Conservation (phyloP, 2,888 invertebrate species). For the Litoditis marina region DNA sequence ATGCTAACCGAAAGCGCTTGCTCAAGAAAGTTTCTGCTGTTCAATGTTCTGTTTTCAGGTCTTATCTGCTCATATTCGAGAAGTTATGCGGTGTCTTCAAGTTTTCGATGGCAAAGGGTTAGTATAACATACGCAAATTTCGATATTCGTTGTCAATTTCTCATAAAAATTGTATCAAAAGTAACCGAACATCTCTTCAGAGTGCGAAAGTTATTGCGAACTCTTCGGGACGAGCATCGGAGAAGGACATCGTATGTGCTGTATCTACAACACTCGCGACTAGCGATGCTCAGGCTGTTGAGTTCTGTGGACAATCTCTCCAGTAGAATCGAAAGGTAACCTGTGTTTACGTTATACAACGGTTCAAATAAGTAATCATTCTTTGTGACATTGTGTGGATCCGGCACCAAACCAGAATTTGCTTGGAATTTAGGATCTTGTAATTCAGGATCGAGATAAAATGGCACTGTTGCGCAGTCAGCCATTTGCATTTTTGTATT, state of each 20-base stretch:
- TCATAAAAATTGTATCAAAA: not conserved
- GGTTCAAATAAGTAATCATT: not conserved
- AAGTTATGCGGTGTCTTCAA: slow-evolving; percentile 77
- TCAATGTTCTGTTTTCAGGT: too few species aligned
- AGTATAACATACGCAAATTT: too few species aligned
- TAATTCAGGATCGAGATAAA: too few species aligned
- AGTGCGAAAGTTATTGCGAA: slow-evolving; percentile 74
- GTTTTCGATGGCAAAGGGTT: slow-evolving; percentile 72
- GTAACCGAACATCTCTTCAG: too few species aligned
- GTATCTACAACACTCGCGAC: slow-evolving; percentile 78
- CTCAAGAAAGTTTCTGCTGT: too few species aligned
- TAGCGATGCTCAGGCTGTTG: slow-evolving; percentile 69
- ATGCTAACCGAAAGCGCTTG: too few species aligned
- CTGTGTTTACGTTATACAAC: not conserved
- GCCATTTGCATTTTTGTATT: not conserved
- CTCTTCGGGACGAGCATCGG: slow-evolving; percentile 76
- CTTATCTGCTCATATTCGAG: slow-evolving; percentile 32
- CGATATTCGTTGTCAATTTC: not conserved
- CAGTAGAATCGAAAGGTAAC: slow-evolving; percentile 7
- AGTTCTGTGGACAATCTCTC: slow-evolving; percentile 11
- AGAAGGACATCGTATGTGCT: slow-evolving; percentile 77
- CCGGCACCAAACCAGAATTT: too few species aligned
- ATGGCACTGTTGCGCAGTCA: too few species aligned
- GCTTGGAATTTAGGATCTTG: too few species aligned
- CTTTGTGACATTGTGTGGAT: too few species aligned